These are phyloP conservation scores for Carcina quercana DNA, from an alignment of 2,888 invertebrate genomes.

Conservation along the genomic window DNA sequence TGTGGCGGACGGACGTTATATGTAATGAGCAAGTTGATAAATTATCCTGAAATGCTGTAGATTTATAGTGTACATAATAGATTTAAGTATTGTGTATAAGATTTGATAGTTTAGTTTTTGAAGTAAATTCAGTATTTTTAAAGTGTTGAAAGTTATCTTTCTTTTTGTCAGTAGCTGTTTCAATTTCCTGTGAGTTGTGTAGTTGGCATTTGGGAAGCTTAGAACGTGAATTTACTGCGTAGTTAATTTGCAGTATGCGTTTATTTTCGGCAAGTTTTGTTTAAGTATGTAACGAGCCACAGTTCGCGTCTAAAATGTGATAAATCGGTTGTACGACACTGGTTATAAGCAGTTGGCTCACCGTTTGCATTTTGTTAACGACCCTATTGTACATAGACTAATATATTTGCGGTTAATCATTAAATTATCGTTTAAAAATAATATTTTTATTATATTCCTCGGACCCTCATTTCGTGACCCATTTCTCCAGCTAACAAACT, in stretches of 20 bases:
- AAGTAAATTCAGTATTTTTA: conserved; percentile 63
- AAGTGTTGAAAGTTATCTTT: conserved; percentile 48
- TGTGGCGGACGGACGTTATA: no score
- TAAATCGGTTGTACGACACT: background rate
- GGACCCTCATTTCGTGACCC: no score
- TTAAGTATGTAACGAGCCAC: conserved; percentile 23
- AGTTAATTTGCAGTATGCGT: conserved; percentile 23
- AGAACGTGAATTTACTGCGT: conserved; percentile 27
- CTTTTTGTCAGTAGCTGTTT: conserved; percentile 46
- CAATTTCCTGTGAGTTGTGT: conserved; percentile 50
- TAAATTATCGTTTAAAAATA: conserved; percentile 70
- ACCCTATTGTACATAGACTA: conserved; percentile 70
- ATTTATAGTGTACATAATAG: conserved; percentile 58
- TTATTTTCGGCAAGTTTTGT: conserved; percentile 24
- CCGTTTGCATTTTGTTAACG: conserved; percentile 68
- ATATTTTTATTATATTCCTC: conserved; percentile 14
- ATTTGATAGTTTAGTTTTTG: conserved; percentile 51
- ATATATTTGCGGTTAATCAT: conserved; percentile 72
- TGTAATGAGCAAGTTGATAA: conserved; percentile 65
- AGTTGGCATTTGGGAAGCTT: conserved; percentile 43
- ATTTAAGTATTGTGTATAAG: conserved; percentile 48
- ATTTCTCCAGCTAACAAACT: no score
- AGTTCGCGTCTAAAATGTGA: conserved; percentile 8
- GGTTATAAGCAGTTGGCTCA: conserved; percentile 36
- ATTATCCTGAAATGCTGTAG: conserved; percentile 53